phyloP scores from a whole-genome alignment of 1,140 invertebrate genomes.

The Leptopilina clavipes region DNA sequence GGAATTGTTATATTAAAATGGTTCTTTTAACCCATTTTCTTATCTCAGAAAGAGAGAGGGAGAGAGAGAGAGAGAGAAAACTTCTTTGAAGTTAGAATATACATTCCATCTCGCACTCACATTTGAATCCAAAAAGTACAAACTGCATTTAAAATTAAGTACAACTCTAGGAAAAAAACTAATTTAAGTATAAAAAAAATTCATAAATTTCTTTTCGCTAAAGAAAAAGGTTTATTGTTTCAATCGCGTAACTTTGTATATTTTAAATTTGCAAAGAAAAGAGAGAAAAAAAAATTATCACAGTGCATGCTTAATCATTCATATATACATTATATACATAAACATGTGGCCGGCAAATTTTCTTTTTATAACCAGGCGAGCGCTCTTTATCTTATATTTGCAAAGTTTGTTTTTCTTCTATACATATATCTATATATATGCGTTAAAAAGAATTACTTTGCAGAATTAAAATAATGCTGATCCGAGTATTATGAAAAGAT shows the following conservation, averaged over 20 bases:
- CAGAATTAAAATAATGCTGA: conserved; percentile 12
- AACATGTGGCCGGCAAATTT: not conserved
- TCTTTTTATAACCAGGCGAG: not conserved
- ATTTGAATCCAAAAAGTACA: not conserved
- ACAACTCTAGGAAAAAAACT: not conserved
- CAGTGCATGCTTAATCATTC: no score
- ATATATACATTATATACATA: no score
- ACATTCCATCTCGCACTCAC: not conserved
- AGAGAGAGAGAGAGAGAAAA: no score
- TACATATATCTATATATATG: no score
- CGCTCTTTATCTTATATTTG: not conserved
- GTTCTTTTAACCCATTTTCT: conserved; percentile 1
- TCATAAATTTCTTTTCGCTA: not conserved
- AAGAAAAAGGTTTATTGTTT: no score
- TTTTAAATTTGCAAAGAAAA: no score
- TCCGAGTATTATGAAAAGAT: not conserved
- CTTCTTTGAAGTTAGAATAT: not conserved
- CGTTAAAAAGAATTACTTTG: conserved; percentile 19
- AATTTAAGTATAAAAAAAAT: not conserved
- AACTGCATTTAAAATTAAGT: not conserved
- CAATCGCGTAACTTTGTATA: no score
- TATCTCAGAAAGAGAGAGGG: not conserved
- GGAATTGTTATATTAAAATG: not conserved
- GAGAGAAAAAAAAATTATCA: no score
- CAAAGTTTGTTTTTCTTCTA: not conserved